Evolutionary conservation across 2,113 vertebrate species (phyloP), one percentile per base, ranked within the genome.

Genomic region (Callocephalon fimbriatum): DNA sequence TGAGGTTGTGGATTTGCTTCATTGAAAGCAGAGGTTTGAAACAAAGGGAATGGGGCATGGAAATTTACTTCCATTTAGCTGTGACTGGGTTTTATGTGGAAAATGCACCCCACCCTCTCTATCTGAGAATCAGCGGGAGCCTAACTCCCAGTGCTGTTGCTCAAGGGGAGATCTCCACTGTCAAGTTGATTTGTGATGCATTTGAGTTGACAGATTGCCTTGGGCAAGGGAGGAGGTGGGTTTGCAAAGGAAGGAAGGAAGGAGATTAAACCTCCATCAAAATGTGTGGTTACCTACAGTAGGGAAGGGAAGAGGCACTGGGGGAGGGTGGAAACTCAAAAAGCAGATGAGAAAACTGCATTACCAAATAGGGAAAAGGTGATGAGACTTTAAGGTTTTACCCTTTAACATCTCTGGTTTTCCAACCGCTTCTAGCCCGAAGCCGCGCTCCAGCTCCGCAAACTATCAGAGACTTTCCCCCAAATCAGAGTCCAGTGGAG

Each of bases 211-310:
- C 86, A 63, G 74, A 62, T 86, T 3, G 83, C 94, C 95, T 4
- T 10, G 44, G 88, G 96, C 88, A 26, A 84, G 87, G 86, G 94
- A 93, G 95, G 94, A 94, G 93, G 66, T 76, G 84, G 96, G 88
- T 93, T 81, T 67, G 91, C 81, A 84, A 94, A 97, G 96, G 96
- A 95, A 96, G 96, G 97, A 97, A 96, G 93, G 95, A 97, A 97
- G 89, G 78, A 96, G 96, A 97, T 97, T 95, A 96, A 95, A 94
- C 80, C 86, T 59, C 91, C 90, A 85, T 91, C 92, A 87, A 87
- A 94, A 93, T 77, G 93, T 91, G 94, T 26, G 95, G 93, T 92
- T 94, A 91, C 88, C 93, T 93, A 32, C 0, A 18, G 7, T 56
- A 51, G 72, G 88, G 56, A 54, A 86, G 83, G 86, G 79, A 93